Conservation (phyloP, 1,140 invertebrate species). For the Hylaeus anthracinus region DNA sequence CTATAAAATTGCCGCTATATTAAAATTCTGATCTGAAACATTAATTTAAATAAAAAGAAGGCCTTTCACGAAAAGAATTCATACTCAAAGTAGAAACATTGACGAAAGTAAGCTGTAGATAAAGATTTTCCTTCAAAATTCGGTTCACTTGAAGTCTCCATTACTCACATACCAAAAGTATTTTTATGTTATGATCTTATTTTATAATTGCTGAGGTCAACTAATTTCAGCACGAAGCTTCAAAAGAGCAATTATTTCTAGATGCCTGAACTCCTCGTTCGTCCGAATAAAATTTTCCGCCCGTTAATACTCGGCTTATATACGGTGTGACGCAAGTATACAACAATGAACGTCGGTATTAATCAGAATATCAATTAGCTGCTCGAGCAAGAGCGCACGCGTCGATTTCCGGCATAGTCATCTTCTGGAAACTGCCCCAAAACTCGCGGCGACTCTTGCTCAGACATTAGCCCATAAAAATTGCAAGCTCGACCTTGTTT, state of each 20-base stretch:
- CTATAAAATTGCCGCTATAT: too few species aligned
- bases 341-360: constrained; percentile 18
- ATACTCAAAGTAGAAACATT: too few species aligned
- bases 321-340: constrained; percentile 2
- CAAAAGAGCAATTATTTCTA: constrained; percentile 17
- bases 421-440: constrained; percentile 8
- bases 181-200: too few species aligned
- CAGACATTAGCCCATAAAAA: constrained; percentile 44
- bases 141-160: too few species aligned
- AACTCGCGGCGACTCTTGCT: neutral
- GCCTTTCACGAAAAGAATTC: too few species aligned
- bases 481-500: constrained; percentile 37
- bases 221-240: neutral
- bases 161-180: too few species aligned
- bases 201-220: too few species aligned
- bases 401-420: constrained; percentile 8
- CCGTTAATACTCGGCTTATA: constrained; percentile 12
- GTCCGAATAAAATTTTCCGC: constrained; percentile 23
- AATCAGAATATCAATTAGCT: constrained; percentile 15
- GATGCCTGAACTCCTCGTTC: neutral
- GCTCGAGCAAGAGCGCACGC: neutral
- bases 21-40: too few species aligned
- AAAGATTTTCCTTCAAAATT: too few species aligned
- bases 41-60: too few species aligned
- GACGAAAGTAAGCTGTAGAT: too few species aligned